Conservation (phyloP, 2,888 invertebrate genomes). For the Nemotelus pantherinus region DNA sequence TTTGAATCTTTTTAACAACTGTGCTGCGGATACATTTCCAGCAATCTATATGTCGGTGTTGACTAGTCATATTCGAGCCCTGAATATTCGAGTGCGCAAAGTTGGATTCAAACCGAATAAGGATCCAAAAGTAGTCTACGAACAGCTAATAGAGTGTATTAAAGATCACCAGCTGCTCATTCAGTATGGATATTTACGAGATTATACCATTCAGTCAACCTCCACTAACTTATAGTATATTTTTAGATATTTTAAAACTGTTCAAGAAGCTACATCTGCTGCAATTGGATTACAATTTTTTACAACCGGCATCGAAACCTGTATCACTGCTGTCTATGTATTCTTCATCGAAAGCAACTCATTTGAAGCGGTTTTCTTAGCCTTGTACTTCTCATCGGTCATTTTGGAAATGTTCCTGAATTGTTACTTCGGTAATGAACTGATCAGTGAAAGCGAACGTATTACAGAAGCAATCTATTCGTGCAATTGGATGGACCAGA, state of each 20-base stretch:
- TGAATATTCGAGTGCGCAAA: slow-evolving; percentile 2
- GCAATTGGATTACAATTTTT: slow-evolving; percentile 32
- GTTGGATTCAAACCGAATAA: background rate
- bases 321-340: slow-evolving; percentile 27
- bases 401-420: slow-evolving; percentile 67
- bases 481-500: slow-evolving; percentile 69
- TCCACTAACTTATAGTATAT: background rate
- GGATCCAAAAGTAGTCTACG: slow-evolving; percentile 4
- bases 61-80: background rate
- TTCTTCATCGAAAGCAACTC: background rate
- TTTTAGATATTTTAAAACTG: slow-evolving; percentile 23
- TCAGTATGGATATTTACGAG: background rate
- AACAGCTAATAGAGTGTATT: slow-evolving; percentile 31
- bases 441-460: slow-evolving; percentile 66
- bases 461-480: slow-evolving; percentile 67
- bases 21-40: slow-evolving; percentile 21
- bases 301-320: slow-evolving; percentile 13
- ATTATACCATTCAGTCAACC: background rate
- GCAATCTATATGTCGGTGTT: slow-evolving; percentile 23
- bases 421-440: slow-evolving; percentile 68
- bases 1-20: slow-evolving; percentile 11
- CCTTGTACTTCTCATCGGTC: slow-evolving; percentile 53
- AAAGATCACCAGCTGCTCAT: slow-evolving; percentile 30
- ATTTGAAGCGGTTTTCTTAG: background rate
- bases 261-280: slow-evolving; percentile 6